phyloP scores from a whole-genome alignment of 1,140 invertebrate genomes.

The Orchestia grillus region DNA sequence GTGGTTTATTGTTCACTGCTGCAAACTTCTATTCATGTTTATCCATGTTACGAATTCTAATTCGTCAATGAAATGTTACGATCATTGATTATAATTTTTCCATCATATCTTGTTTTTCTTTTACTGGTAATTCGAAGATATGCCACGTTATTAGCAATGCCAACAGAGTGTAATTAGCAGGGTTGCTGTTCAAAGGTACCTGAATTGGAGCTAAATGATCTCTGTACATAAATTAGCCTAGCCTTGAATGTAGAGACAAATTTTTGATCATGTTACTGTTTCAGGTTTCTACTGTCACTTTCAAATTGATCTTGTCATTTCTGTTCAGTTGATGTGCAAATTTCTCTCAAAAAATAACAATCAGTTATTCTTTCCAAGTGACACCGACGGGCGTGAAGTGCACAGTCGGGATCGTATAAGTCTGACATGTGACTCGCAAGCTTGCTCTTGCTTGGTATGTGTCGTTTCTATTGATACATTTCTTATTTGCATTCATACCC shows the following conservation, averaged over 20 bases:
- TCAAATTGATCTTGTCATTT: neutral
- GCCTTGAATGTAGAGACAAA: neutral
- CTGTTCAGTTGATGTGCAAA: neutral
- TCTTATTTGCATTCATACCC: neutral
- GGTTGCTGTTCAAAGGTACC: neutral
- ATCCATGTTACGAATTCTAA: neutral
- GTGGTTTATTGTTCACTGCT: neutral
- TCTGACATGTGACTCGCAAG: neutral
- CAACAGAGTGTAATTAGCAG: neutral
- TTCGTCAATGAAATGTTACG: neutral
- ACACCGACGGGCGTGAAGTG: neutral
- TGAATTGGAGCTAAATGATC: neutral
- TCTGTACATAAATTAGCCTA: neutral
- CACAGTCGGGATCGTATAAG: neutral
- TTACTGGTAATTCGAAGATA: neutral
- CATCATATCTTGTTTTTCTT: neutral
- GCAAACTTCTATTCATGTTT: neutral
- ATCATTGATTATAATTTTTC: neutral
- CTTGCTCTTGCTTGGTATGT: neutral
- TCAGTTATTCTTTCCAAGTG: neutral
- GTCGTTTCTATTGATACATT: neutral
- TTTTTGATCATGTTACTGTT: neutral
- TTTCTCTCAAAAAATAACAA: neutral
- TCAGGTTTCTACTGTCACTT: neutral
- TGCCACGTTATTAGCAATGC: neutral